Evolutionary conservation across 2,113 vertebrate species (phyloP), one percentile per base, ranked within the genome.

Genomic region (Etia nguti): DNA sequence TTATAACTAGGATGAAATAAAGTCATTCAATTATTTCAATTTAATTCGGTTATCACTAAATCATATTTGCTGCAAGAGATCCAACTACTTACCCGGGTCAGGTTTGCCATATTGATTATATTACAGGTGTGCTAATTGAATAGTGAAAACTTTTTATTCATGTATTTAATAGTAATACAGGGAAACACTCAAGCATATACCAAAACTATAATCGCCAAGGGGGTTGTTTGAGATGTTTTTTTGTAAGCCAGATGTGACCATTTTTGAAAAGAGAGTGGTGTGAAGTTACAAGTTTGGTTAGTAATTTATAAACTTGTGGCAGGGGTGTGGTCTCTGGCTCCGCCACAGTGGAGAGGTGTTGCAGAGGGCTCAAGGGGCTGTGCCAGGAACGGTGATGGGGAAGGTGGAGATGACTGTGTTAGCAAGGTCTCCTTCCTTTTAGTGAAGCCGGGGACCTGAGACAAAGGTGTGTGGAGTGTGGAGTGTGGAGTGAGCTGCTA

Each of bases 11-110:
- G 2, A 56, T 24, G 54, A 56, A 2, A 56, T 0, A 12, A 6
- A 7, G 2, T 11, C 24, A 0, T 56, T 56, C 1, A 56, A 5
- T 52, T 52, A 5, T 8, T 52, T 52, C 50, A 0, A 5, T n/a
- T 52, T n/a, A 52, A 52, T 52, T 52, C 18, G n/a, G 13, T 7
- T 56, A 24, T 24, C 11, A 56, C 54, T 24, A 56, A 56, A 7
- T 24, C 3, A 13, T 56, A 56, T 1, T 56, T 56, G 0, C 6
- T 2, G 13, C 54, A 56, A 56, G 11, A 56, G 11, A 56, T 56
- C 54, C 54, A 56, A 7, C 11, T 56, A 56, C 22, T 56, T 56
- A 56, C 11, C 54, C 3, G 3, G 10, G 6, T 55, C 22, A 56
- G 54, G 24, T 12, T 22, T 56, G 54, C 24, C 11, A 24, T 56